phyloP scores from a whole-genome alignment of 2,888 invertebrate species.

The Chrysolina oricalcia region DNA sequence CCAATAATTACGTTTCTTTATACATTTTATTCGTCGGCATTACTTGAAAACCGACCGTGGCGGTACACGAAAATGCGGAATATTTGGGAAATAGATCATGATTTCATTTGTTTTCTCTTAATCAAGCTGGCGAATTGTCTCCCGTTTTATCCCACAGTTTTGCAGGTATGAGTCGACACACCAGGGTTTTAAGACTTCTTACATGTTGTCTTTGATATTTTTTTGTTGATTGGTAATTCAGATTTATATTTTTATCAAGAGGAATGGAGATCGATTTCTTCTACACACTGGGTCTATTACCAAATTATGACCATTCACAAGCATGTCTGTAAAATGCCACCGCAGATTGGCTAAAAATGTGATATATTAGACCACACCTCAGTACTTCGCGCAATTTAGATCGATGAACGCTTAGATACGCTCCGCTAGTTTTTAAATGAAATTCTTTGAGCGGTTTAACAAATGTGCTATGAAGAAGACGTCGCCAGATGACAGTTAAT shows the following conservation, averaged over 20 bases:
- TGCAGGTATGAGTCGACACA: no score
- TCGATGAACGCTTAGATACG: constrained; percentile 62
- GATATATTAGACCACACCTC: constrained; percentile 64
- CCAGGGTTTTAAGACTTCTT: no score
- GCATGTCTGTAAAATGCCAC: constrained; percentile 28
- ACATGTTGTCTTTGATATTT: no score
- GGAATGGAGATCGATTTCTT: neutral
- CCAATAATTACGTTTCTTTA: no score
- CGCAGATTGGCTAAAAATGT: constrained; percentile 8
- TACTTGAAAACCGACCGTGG: no score
- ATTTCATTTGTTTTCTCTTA: no score
- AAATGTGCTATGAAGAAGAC: constrained; percentile 45
- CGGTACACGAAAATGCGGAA: no score
- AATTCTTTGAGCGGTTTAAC: constrained; percentile 48
- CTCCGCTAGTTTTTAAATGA: constrained; percentile 61
- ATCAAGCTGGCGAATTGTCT: no score
- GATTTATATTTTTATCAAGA: neutral
- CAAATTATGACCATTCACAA: neutral
- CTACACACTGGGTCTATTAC: neutral
- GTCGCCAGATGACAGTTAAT: constrained; percentile 44
- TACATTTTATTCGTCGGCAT: no score
- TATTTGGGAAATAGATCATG: no score
- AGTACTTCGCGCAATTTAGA: constrained; percentile 64
- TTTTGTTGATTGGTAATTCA: no score
- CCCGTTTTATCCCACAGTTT: no score